Conservation (phyloP, 2,888 invertebrate species). For the Fragum sueziense region DNA sequence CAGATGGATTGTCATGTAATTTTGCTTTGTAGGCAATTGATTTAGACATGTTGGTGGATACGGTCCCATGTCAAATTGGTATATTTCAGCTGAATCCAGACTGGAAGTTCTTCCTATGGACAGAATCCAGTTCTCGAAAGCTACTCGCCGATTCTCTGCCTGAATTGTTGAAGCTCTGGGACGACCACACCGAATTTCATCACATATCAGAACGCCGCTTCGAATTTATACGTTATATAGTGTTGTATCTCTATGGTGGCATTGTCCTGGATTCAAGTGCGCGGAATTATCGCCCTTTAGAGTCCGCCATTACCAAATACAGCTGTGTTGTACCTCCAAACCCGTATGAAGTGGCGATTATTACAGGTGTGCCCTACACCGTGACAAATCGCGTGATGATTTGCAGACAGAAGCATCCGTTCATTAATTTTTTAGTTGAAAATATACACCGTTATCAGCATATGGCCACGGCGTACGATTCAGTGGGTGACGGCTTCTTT, state of each 20-base stretch:
- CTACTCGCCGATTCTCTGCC: constrained; percentile 1
- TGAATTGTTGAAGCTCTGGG: constrained; percentile 16
- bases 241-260: constrained; percentile 21
- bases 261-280: constrained; percentile 12
- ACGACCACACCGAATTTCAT: constrained; percentile 1
- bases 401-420: constrained; percentile 20
- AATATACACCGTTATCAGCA: constrained; percentile 19
- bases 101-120: constrained; percentile 31
- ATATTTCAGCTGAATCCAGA: constrained; percentile 24
- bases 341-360: constrained; percentile 14
- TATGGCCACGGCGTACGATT: constrained; percentile 2
- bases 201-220: background rate
- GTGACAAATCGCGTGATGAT: constrained; percentile 21
- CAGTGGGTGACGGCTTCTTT: constrained; percentile 23
- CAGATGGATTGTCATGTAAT: no score
- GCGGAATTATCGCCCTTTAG: constrained; percentile 8
- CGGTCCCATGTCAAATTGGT: no score
- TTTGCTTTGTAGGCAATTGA: no score
- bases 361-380: constrained; percentile 11
- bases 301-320: constrained; percentile 12
- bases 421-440: constrained; percentile 19
- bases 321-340: constrained; percentile 23
- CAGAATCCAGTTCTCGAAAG: constrained; percentile 1
- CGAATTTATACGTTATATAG: constrained; percentile 13
- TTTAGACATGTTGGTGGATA: no score